Conservation (phyloP, 2,888 invertebrate species). For the Megamerina dolium region DNA sequence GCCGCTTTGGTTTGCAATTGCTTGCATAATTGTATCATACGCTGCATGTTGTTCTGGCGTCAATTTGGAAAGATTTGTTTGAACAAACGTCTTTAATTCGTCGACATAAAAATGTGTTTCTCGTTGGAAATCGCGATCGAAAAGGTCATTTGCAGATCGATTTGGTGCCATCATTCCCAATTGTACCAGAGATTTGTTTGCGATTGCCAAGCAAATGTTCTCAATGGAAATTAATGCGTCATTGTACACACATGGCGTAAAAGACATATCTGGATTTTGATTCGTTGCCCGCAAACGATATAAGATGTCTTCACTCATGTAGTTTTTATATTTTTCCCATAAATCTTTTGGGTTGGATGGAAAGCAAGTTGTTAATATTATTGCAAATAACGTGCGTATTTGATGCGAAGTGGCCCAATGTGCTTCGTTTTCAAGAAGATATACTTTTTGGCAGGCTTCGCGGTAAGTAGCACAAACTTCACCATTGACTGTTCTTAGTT, state of each 20-base stretch:
- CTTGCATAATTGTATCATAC: slow-evolving; percentile 9
- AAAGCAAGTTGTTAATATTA: slow-evolving; percentile 7
- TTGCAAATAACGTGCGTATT: slow-evolving; percentile 11
- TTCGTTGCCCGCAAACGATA: slow-evolving; percentile 7
- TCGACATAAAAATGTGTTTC: slow-evolving; percentile 12
- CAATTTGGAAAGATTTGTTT: not conserved
- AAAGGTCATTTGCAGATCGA: slow-evolving; percentile 5
- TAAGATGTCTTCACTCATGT: slow-evolving; percentile 11
- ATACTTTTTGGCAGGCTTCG: not conserved
- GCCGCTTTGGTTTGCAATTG: slow-evolving; percentile 1
- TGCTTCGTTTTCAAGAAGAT: too few species aligned
- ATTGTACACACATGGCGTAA: slow-evolving; percentile 1
- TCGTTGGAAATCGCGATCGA: slow-evolving; percentile 8
- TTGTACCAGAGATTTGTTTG: slow-evolving; percentile 5
- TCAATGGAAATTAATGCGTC: too few species aligned
- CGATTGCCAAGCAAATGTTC: too few species aligned
- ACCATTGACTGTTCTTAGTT: not conserved
- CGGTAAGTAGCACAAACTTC: not conserved
- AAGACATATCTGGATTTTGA: slow-evolving; percentile 7
- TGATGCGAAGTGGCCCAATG: too few species aligned
- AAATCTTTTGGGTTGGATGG: slow-evolving; percentile 16
- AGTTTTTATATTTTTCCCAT: slow-evolving; percentile 9
- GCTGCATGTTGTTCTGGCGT: slow-evolving; percentile 6
- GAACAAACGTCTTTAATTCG: slow-evolving; percentile 4
- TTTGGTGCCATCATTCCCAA: slow-evolving; percentile 4